These are phyloP conservation scores for Esox masquinongy DNA, from an alignment of 2,797 vertebrate genomes.

Conservation along the genomic window DNA sequence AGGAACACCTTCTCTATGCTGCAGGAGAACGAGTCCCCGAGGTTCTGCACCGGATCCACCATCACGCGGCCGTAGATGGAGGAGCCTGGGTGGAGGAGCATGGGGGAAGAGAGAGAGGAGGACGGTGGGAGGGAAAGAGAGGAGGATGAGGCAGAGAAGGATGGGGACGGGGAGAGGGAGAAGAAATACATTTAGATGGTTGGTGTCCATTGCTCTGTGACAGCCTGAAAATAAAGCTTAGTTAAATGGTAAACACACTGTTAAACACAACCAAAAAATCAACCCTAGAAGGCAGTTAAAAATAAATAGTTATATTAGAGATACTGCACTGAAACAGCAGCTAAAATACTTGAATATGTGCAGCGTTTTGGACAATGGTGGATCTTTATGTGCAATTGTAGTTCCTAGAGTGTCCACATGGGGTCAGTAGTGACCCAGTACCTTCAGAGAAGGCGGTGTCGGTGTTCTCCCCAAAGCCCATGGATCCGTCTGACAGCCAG, in stretches of 20 bases:
- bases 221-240: background rate
- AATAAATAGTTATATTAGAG: background rate
- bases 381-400: conserved; percentile 14
- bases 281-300: background rate
- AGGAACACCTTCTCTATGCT: conserved; percentile 83
- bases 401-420: conserved; percentile 35
- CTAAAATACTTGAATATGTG: background rate
- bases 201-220: background rate
- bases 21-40: conserved; percentile 81
- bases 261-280: background rate
- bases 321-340: background rate
- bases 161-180: no score
- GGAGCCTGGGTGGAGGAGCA: conserved; percentile 61
- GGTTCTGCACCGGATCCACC: conserved; percentile 83
- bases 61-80: conserved; percentile 76
- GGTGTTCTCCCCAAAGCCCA: conserved; percentile 83
- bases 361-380: no score
- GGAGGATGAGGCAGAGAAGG: background rate
- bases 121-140: background rate
- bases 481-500: conserved; percentile 84
- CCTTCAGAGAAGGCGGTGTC: conserved; percentile 83
- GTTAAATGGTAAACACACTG: background rate
- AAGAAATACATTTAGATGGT: background rate
- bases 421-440: conserved; percentile 50
- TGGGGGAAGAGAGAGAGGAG: background rate